Base-by-base conservation (phyloP, 2,113 vertebrate species). In the Microcebus murinus region DNA sequence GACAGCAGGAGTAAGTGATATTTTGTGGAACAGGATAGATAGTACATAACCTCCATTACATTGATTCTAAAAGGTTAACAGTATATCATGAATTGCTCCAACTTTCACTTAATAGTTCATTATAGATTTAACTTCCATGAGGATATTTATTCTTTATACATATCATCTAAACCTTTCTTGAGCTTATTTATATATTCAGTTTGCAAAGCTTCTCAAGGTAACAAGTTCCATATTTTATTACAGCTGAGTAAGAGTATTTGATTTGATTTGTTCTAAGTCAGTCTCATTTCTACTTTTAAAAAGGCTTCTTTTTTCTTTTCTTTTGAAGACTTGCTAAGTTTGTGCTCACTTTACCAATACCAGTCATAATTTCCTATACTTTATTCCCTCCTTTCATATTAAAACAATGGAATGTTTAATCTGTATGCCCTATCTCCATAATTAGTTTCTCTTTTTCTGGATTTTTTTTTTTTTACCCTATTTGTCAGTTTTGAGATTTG, bases 161-260 rank as follows among this genome's bases (percentile, higher is more conserved):
- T 48, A 95, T 17, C 31, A 77, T 81, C 3, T 87, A 95, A 96
- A 70, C 9, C 23, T 76, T 96, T 96, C 82, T 65, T 93, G 27
- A 91, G 20, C 29, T 80, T 77, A 95, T 71, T 96, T 97, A 89
- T 71, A 79, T 50, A 57, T 2, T 9, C 21, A 95, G 25, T 17
- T 82, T 83, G 8, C 45, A 91, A 98, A 93, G 34, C 10, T 91
- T 96, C 59, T 84, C 59, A 94, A 92, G 70, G 15, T 87, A 86
- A 82, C 42, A 92, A 83, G 29, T 39, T 93, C 20, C 29, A 34
- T 27, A 68, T 59, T 93, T 96, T 96, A 96, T 39, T 59, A 86
- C 6, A 94, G 79, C 10, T 94, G 14, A 82, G 23, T 93, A 59
- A 81, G 27, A 87, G 11, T 29, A 94, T 31, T 92, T 81, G 61